phyloP scores from a whole-genome alignment of 2,888 invertebrate genomes.

The Tachina fera region DNA sequence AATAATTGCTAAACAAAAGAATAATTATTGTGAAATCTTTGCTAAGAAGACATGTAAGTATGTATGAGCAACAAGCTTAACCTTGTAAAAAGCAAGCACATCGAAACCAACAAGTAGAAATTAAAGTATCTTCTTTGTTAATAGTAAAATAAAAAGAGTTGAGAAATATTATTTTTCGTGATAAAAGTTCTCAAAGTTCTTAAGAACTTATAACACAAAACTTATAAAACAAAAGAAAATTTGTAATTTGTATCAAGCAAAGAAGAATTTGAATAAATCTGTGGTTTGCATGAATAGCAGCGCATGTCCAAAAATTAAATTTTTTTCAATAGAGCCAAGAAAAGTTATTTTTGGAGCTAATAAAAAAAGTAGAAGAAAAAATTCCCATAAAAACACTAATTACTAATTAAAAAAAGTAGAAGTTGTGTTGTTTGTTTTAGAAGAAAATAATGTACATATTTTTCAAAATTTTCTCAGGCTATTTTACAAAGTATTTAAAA shows the following conservation, averaged over 20 bases:
- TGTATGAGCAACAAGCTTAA: conserved; percentile 60
- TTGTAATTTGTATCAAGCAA: background rate
- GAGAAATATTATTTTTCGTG: background rate
- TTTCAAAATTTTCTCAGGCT: no score
- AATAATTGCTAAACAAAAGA: conserved; percentile 53
- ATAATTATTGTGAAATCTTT: conserved; percentile 57
- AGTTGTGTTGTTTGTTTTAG: no score
- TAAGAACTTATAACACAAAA: no score
- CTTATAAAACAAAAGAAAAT: background rate
- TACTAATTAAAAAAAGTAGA: no score
- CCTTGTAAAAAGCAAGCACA: conserved; percentile 42
- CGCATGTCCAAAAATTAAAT: no score
- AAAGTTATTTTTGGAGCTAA: no score
- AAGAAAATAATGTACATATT: no score
- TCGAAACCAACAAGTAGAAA: conserved; percentile 33
- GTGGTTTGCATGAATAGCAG: no score
- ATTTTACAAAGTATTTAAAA: no score
- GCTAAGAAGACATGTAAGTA: conserved; percentile 48
- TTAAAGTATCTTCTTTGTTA: conserved; percentile 13
- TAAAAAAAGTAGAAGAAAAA: no score
- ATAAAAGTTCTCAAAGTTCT: background rate
- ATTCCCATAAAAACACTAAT: no score
- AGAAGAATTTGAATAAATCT: background rate
- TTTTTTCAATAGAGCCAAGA: no score
- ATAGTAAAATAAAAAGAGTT: conserved; percentile 4